Conservation (phyloP, 2,888 invertebrate genomes). For the Pachycephus smyrnensis region DNA sequence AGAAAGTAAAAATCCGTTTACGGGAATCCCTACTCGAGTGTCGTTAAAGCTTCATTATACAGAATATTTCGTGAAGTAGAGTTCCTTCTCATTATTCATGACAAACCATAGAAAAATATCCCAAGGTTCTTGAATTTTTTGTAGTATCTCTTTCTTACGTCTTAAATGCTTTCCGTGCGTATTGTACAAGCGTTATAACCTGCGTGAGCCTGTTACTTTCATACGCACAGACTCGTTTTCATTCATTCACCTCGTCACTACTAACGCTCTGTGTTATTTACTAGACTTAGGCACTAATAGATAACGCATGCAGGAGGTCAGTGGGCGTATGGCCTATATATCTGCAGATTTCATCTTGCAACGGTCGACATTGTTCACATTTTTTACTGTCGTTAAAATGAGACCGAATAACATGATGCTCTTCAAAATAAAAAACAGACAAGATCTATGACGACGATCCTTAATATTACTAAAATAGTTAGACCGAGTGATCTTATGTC, state of each 20-base stretch:
- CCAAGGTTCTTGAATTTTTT: neutral
- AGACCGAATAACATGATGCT: neutral
- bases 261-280: neutral
- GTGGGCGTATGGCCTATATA: neutral
- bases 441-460: neutral
- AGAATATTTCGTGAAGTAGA: neutral
- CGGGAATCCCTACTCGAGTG: neutral
- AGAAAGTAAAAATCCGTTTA: neutral
- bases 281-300: neutral
- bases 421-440: neutral
- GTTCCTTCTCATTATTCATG: neutral
- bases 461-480: neutral
- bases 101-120: neutral
- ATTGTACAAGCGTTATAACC: neutral
- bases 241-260: slow-evolving; percentile 6
- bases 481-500: neutral
- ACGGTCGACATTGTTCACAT: neutral
- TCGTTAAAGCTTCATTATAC: neutral
- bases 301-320: neutral
- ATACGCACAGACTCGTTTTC: slow-evolving; percentile 1
- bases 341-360: neutral
- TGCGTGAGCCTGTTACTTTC: slow-evolving; percentile 10
- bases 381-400: neutral
- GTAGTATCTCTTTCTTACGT: neutral
- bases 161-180: neutral